Evolutionary conservation across 2,888 invertebrate genomes (phyloP).

Genomic region (Auanema sp.): DNA sequence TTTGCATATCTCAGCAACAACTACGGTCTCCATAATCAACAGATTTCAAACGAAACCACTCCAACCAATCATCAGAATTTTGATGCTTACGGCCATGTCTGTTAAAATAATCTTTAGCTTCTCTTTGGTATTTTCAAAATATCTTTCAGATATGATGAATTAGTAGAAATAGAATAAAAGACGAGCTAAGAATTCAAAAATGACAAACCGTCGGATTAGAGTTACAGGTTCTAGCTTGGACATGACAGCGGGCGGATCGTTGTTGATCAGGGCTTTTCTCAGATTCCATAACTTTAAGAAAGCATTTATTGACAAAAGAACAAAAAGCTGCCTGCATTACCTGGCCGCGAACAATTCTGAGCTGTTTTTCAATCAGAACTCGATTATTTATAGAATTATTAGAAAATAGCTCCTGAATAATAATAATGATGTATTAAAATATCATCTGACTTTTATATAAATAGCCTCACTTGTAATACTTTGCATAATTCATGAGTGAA

Average conservation of each 20-base stretch:
- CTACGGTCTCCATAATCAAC: conserved; percentile 11
- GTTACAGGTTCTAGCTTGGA: conserved; percentile 43
- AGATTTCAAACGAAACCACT: conserved; percentile 35
- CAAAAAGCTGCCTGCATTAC: conserved; percentile 8
- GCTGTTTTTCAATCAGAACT: conserved; percentile 45
- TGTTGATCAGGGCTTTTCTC: conserved; percentile 35
- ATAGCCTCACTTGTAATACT: conserved; percentile 36
- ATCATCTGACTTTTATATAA: not conserved
- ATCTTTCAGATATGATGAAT: conserved; percentile 13
- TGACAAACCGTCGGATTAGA: conserved; percentile 34
- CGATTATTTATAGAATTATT: conserved; percentile 26
- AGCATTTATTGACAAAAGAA: not conserved
- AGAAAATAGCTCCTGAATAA: conserved; percentile 5
- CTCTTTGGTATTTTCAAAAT: not conserved
- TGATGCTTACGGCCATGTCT: conserved; percentile 27
- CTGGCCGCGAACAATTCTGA: conserved; percentile 57
- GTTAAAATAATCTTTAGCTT: not conserved
- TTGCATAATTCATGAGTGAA: conserved; percentile 48
- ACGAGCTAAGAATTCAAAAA: not conserved
- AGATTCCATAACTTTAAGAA: conserved; percentile 46
- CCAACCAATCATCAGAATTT: conserved; percentile 30
- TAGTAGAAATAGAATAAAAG: conserved; percentile 7
- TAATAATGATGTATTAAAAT: not conserved
- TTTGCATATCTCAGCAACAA: conserved; percentile 10
- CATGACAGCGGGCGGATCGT: conserved; percentile 48